Evolutionary conservation across 2,113 vertebrate species (phyloP), one percentile per base, ranked within the genome.

Genomic region (Grammomys surdaster): DNA sequence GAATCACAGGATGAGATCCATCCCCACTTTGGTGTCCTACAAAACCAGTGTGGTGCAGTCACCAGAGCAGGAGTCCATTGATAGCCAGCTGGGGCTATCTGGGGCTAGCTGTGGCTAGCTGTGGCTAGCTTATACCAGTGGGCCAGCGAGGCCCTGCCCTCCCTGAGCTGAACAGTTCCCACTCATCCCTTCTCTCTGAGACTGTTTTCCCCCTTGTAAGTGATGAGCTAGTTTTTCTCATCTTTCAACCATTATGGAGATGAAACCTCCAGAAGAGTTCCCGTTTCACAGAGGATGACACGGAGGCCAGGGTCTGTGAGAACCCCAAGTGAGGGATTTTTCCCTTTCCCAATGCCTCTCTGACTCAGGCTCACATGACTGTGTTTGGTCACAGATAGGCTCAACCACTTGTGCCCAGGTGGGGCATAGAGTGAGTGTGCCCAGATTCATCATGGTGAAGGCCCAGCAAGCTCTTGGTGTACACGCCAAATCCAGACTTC

Each of bases 231-330:
- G 28, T 20, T 88, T 92, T 75, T 96, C 80, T 73, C 33, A 1
- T 48, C 60, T 89, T 86, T n/a, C 54, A 63, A 58, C 1, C 48
- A 70, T 56, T 40, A 40, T 70, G 91, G 65, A 6, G 51, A 86
- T 67, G n/a, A 94, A 80, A 54, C 31, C 84, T 81, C 33, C 28
- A 80, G n/a, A 77, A 48, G 2, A 46, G 51, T 82, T 56, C 65
- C 26, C 14, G 40, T 73, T 70, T 92, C 91, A 78, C 43, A 43
- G 40, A 85, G 46, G 91, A 90, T 46, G 85, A 89, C 87, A 84
- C 69, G 19, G 60, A 92, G 75, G 17, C 46, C 77, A 87, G 58
- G 28, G 3, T 54, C 22, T 85, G 72, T 12, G 58, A 73, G 46
- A 89, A 5, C 65, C 31, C 40, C 0, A 1, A 16, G 26, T 43